Evolutionary conservation across 2,113 vertebrate genomes (phyloP).

Genomic region (Conger conger): DNA sequence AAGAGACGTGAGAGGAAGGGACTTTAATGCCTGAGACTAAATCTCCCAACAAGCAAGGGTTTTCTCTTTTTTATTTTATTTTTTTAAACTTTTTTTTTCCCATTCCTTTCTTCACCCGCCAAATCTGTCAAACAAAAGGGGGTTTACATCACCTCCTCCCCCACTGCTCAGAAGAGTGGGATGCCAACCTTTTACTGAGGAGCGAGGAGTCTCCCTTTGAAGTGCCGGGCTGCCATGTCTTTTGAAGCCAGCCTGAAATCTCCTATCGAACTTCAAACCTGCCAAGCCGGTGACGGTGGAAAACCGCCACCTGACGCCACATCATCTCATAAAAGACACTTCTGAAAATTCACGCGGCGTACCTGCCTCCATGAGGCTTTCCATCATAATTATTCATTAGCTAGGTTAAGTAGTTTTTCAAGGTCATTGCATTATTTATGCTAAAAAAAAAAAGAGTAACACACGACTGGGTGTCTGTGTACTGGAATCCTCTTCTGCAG

Average conservation of each 20-base stretch:
- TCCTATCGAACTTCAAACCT: constrained; percentile 51
- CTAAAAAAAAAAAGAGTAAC: constrained; percentile 8
- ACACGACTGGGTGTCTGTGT: background rate
- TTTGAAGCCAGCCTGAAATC: constrained; percentile 65
- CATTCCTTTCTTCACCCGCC: constrained; percentile 64
- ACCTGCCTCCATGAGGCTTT: background rate
- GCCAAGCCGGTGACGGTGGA: constrained; percentile 32
- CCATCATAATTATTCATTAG: background rate
- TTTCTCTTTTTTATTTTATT: constrained; percentile 36
- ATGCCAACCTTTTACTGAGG: constrained; percentile 58
- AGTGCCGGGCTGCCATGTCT: constrained; percentile 45
- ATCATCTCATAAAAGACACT: constrained; percentile 24
- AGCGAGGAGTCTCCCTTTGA: constrained; percentile 58
- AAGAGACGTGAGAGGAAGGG: constrained; percentile 49
- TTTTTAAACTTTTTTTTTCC: constrained; percentile 44
- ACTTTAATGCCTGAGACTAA: constrained; percentile 64
- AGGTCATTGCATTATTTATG: background rate
- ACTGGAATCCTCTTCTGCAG: constrained; percentile 6
- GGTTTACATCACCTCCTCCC: constrained; percentile 63
- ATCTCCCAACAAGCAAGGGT: constrained; percentile 64
- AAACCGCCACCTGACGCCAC: constrained; percentile 28
- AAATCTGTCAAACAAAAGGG: constrained; percentile 57
- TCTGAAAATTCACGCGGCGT: background rate
- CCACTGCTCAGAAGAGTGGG: constrained; percentile 52
- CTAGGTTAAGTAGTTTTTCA: constrained; percentile 10